A percentile compares a stretch with the other conserved stretches of the same genome.
Conservation (phyloP, 2,888 invertebrate species). For the Mimachlamys varia region DNA sequence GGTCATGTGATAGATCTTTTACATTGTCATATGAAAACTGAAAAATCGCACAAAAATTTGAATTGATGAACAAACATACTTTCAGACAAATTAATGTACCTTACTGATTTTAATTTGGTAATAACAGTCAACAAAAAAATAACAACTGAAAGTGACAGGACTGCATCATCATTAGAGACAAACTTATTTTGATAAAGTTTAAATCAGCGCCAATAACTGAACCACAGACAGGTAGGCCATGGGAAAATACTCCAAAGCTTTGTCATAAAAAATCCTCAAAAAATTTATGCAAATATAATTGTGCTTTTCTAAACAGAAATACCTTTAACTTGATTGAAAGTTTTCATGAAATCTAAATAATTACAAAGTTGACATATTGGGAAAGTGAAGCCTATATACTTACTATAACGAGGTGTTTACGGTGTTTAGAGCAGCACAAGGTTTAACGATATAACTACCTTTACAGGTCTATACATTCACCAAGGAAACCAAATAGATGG, state of each 20-base stretch:
- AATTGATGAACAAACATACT: too few species aligned
- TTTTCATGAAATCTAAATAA: not conserved
- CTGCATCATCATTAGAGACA: not conserved
- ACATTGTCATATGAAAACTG: too few species aligned
- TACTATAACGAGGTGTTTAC: not conserved
- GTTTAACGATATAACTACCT: not conserved
- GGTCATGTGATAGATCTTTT: too few species aligned
- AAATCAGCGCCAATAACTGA: not conserved
- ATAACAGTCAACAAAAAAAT: too few species aligned
- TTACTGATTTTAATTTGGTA: too few species aligned
- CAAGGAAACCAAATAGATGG: not conserved
- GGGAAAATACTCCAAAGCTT: not conserved
- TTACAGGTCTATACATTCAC: not conserved
- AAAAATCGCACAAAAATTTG: too few species aligned
- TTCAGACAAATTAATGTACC: too few species aligned
- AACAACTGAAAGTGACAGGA: not conserved
- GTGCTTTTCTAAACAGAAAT: not conserved
- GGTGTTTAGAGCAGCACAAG: not conserved
- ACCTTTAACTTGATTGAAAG: not conserved
- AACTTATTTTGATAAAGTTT: not conserved
- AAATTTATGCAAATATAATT: constrained; percentile 1
- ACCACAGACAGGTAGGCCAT: not conserved
- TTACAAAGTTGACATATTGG: not conserved
- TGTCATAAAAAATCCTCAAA: not conserved
- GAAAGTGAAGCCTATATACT: not conserved